Evolutionary conservation across 2,113 vertebrate genomes (phyloP), one percentile per base, ranked within the genome.

Genomic region (Crotalus tigris): DNA sequence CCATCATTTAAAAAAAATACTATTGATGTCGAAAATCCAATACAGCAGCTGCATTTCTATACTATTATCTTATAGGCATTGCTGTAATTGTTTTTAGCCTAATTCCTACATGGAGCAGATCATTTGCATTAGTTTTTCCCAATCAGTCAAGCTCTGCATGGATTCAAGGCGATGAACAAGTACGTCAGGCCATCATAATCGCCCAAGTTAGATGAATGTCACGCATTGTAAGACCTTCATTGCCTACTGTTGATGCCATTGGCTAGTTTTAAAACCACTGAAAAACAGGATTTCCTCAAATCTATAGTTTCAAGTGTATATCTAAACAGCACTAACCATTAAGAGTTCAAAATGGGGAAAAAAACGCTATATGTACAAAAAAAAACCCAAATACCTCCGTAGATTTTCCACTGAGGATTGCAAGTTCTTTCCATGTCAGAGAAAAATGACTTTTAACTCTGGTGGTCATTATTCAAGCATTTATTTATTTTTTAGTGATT

Each of bases 401-500:
- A 94, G 92, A 39, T 90, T 90, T 93, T 94, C 81, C 9, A 87
- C 90, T 94, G 93, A 96, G 90, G 96, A 96, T 94, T 93, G 93
- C 88, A 91, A 33, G 87, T 33, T 44, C 75, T 8, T 81, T 44
- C 75, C 33, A 81, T 7, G 6, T 81, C 75, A 81, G 26, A 92
- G 92, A 95, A 90, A 51, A 87, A 93, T 91, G 94, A 95, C 94
- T 95, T 96, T 23, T 93, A 94, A 95, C 95, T 97, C 95, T 81
- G 86, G 92, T 94, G 86, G 94, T 91, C 94, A 89, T 96, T 95
- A 39, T 69, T 0, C 0, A 94, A 85, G 58, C 39, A 92, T 87
- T 91, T 92, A 93, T 90, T 87, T 94, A 88, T 91, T 93, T 93
- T 91, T 90, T 75, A 91, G 90, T 85, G 0, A 2, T 90, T 58